Base-by-base conservation (phyloP, 2,113 vertebrate species). In the Calidris pygmaea region DNA sequence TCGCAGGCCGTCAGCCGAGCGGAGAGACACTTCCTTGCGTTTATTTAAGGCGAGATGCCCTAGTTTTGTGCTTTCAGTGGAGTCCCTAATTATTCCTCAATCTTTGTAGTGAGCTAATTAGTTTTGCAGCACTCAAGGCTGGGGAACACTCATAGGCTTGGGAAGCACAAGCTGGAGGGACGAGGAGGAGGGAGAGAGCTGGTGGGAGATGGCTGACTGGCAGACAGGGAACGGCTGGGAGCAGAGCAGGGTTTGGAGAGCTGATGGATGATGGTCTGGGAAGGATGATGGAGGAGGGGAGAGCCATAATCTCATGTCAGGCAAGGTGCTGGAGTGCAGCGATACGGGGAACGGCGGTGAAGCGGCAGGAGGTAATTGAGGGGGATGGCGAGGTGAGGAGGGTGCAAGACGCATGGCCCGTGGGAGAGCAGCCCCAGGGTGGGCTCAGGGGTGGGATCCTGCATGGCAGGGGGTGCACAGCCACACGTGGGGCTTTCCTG, bases 41-140 rank as follows among this genome's bases (percentile, higher is more conserved):
- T 96, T 96, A 94, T 96, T 96, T 96, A 93, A 96, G 74, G 90
- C 30, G 12, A 96, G 89, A 81, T 97, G 97, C 48, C 96, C 97
- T 96, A 97, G 83, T 96, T 98, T 93, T 11, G 5, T 65, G 92
- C 93, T 95, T 97, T 86, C 85, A 71, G 59, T 74, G 85, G 95
- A 95, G 89, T 96, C 95, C 89, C 95, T 97, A 96, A 97, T 97
- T 97, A 97, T 96, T 96, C 84, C 88, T 90, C 85, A 75, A 0
- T 91, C 93, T 90, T 94, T 94, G 89, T 93, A 93, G 87, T 19
- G 59, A 93, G 83, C 89, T 97, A 97, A 97, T 98, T 97, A 96
- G 92, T 94, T 96, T 92, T 1, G 9, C 66, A 87, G 91, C 83
- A 94, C 85, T 92, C 85, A 62, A 77, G 93, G 85, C 94, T 93